These are phyloP conservation scores for Tetraodon nigroviridis DNA, from an alignment of 2,113 vertebrate genomes.

Conservation along the genomic window DNA sequence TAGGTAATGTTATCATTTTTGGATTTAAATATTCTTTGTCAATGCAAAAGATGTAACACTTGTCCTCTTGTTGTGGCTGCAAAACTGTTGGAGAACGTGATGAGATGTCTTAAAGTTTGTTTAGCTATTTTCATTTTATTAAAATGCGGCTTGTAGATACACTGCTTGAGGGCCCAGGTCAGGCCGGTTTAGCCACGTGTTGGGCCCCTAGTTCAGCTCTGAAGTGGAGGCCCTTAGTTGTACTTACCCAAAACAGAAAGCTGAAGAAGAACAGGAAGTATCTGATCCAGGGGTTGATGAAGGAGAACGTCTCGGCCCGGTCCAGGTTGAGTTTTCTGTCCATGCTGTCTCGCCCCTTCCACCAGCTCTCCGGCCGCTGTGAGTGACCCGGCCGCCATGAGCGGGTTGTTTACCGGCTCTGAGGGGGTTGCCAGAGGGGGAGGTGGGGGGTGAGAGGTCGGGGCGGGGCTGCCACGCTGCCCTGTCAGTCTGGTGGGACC, in stretches of 20 bases:
- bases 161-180: too few species aligned
- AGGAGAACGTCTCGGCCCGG: constrained; percentile 69
- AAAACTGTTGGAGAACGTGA: too few species aligned
- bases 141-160: too few species aligned
- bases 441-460: too few species aligned
- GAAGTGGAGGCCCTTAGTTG: not conserved
- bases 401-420: constrained; percentile 2
- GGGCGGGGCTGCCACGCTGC: constrained; percentile 21
- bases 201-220: not conserved
- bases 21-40: too few species aligned
- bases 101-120: too few species aligned
- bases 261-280: constrained; percentile 78
- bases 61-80: too few species aligned
- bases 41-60: too few species aligned
- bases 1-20: too few species aligned
- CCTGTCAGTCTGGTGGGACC: constrained; percentile 22
- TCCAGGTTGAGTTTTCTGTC: constrained; percentile 62
- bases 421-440: not conserved
- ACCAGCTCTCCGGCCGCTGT: constrained; percentile 4
- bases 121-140: too few species aligned
- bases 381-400: constrained; percentile 27
- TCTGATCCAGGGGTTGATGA: constrained; percentile 73
- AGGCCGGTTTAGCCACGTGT: not conserved
- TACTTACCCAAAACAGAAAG: constrained; percentile 77
- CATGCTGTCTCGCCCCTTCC: constrained; percentile 45